Base-by-base conservation (phyloP, 2,797 vertebrate species). In the Hapalemur alaotrensis region DNA sequence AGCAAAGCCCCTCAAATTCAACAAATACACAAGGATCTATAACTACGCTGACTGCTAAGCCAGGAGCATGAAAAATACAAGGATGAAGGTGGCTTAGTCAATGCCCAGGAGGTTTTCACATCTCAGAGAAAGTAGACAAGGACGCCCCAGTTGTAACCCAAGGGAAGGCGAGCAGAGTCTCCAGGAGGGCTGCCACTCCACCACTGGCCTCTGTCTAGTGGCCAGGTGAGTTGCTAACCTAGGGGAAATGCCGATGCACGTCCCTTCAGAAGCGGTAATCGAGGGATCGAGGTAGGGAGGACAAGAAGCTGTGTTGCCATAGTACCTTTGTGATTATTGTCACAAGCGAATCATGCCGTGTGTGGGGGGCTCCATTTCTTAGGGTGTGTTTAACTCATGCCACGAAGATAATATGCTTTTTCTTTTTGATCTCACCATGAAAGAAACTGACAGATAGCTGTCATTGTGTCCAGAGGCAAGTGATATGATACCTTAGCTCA, bases 21-120 rank as follows among this genome's bases (percentile, higher is more conserved):
- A 48, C 52, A 85, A 59, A n/a, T 4, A 35, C 4, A 59, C 28
- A 48, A 0, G 32, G 43, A 72, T 22, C 54, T 18, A 25, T 3
- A 57, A 4, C n/a, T 59, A 2, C 2, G 1, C 28, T 0, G 0
- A 18, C 3, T 11, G 0, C 30, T 17, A 30, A 57, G 12, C n/a
- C 59, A 65, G 61, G 25, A 17, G 46, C 38, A 3, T 3, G 75
- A 87, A 25, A 18, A 38, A 10, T 10, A n/a, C 6, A 18, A 25
- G 52, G 57, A 81, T 3, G 12, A 12, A 6, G 32, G 35, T 4
- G 15, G 70, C 50, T 43, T 5, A 32, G 52, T 50, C 65, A 46
- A 2, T n/a, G 9, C 13, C 5, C 18, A 9, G 5, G 35, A 52
- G 54, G 14, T 57, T 65, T 75, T 41, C 41, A 1, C 0, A 14